Conservation (phyloP, 1,140 invertebrate genomes). For the Atta colombica region DNA sequence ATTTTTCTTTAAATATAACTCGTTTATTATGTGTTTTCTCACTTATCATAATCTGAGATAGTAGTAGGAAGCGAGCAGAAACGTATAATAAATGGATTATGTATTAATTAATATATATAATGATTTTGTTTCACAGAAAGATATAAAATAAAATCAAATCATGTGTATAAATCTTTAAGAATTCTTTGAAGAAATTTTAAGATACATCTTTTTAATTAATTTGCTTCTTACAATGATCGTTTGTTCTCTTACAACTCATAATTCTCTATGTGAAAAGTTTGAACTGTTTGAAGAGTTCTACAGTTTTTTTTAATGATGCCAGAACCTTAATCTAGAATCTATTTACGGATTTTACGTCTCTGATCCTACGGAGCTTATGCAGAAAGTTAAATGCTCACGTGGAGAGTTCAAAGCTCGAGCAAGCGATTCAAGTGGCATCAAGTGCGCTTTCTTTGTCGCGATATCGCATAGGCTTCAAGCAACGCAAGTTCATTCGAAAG, state of each 20-base stretch:
- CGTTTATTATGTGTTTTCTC: no score
- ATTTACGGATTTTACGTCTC: conserved; percentile 20
- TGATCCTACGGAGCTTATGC: conserved; percentile 20
- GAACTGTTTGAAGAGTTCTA: neutral
- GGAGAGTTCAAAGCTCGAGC: conserved; percentile 80
- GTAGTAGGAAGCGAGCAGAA: no score
- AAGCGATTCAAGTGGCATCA: conserved; percentile 81
- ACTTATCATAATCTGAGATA: no score
- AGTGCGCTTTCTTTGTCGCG: conserved; percentile 73
- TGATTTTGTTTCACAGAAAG: neutral
- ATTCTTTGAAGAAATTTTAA: neutral
- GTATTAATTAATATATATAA: conserved; percentile 31
- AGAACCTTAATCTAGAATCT: conserved; percentile 11
- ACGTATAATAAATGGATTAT: neutral
- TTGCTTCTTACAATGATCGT: neutral
- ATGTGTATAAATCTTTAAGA: neutral
- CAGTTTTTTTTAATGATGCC: neutral
- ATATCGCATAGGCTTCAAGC: conserved; percentile 48
- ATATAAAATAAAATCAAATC: neutral
- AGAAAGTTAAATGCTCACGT: conserved; percentile 49
- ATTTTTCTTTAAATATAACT: no score
- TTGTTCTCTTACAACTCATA: neutral
- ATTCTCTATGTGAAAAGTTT: neutral
- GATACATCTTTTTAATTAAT: neutral
- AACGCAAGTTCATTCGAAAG: conserved; percentile 55